Percentiles rank a stretch among this genome's conserved stretches.
Evolutionary conservation across 2,888 invertebrate genomes (phyloP).

Genomic region (Tenthredo distinguenda): DNA sequence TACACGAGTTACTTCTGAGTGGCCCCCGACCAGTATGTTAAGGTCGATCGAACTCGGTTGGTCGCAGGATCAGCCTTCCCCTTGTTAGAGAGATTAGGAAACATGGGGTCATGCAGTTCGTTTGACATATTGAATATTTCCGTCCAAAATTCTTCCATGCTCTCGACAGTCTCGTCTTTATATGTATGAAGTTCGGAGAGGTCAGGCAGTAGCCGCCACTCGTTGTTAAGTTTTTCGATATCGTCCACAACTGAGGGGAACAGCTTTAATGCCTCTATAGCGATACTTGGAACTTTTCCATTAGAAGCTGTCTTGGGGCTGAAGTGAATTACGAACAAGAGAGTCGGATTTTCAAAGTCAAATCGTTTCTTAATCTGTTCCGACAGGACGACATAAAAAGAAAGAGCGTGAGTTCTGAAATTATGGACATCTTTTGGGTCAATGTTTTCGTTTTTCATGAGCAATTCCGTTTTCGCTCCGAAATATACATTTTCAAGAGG

Average conservation of each 20-base stretch:
- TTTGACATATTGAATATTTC: no score
- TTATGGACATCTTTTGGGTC: conserved; percentile 49
- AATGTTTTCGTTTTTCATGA: conserved; percentile 50
- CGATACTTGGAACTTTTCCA: conserved; percentile 38
- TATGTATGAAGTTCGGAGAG: conserved; percentile 45
- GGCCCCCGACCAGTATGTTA: no score
- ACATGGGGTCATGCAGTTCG: no score
- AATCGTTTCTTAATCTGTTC: conserved; percentile 52
- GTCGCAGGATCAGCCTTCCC: no score
- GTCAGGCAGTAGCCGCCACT: conserved; percentile 50
- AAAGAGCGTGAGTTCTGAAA: conserved; percentile 46
- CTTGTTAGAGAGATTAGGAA: no score
- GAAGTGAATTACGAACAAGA: conserved; percentile 49
- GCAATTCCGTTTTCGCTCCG: conserved; percentile 44
- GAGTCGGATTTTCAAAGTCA: conserved; percentile 38
- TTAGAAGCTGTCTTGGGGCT: conserved; percentile 41
- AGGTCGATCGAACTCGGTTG: no score
- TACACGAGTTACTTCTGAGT: no score
- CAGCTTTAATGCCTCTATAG: conserved; percentile 39
- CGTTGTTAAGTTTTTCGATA: conserved; percentile 45
- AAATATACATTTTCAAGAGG: conserved; percentile 50
- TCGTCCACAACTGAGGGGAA: conserved; percentile 46
- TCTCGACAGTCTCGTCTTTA: no score
- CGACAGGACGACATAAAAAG: conserved; percentile 48
- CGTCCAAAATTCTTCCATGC: no score